These are phyloP conservation scores for Synergus laeviventris DNA, from an alignment of 2,888 invertebrate species.

Conservation along the genomic window DNA sequence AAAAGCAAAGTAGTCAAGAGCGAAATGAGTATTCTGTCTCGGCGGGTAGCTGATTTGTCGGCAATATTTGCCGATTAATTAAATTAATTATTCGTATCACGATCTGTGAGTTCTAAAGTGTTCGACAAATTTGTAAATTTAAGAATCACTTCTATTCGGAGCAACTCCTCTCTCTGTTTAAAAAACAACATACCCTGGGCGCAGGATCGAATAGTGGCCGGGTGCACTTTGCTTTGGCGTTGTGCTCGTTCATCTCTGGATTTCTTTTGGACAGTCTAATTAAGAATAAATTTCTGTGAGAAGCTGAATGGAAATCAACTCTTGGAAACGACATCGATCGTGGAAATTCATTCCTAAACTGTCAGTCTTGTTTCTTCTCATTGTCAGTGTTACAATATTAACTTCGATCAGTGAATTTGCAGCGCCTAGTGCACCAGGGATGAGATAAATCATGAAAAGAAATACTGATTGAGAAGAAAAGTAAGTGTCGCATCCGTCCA, in stretches of 20 bases:
- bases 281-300: neutral
- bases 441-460: neutral
- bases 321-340: neutral
- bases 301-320: neutral
- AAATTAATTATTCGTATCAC: neutral
- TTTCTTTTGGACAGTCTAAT: conserved; percentile 21
- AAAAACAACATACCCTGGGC: conserved; percentile 19
- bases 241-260: conserved; percentile 5
- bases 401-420: neutral
- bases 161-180: neutral
- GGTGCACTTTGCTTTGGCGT: conserved; percentile 14
- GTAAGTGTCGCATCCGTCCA: conserved; percentile 13
- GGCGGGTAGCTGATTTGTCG: neutral
- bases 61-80: neutral
- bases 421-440: neutral
- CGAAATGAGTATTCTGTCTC: neutral
- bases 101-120: neutral
- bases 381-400: neutral
- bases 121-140: neutral
- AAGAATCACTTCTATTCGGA: conserved; percentile 10
- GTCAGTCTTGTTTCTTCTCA: neutral
- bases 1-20: conserved; percentile 19
- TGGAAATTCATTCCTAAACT: neutral
- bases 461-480: neutral
- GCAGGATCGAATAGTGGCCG: conserved; percentile 30